Conservation (phyloP, 2,797 vertebrate genomes). For the Gymnothorax javanicus region DNA sequence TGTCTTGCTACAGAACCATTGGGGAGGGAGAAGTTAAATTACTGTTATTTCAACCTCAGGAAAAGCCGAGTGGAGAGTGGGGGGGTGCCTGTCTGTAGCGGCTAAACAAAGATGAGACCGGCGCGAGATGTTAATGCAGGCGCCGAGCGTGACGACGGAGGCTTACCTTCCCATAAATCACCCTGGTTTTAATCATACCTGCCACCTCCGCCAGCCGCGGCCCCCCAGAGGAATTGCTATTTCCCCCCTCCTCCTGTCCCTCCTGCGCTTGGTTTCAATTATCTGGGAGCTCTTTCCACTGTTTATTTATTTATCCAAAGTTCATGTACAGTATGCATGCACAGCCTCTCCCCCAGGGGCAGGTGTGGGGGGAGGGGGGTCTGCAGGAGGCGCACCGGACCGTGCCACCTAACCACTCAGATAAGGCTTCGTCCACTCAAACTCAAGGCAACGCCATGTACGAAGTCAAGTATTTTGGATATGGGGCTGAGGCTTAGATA, state of each 20-base stretch:
- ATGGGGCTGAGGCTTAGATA: conserved; percentile 58
- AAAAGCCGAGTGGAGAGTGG: conserved; percentile 34
- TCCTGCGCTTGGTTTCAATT: conserved; percentile 88
- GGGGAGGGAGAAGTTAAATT: conserved; percentile 58
- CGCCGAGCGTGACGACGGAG: conserved; percentile 73
- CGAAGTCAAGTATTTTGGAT: neutral
- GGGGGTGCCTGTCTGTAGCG: conserved; percentile 34
- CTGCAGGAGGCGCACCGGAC: conserved; percentile 67
- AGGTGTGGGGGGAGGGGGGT: conserved; percentile 62
- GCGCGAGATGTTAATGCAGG: conserved; percentile 59
- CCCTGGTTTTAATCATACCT: conserved; percentile 92
- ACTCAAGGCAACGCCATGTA: neutral
- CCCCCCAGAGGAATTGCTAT: conserved; percentile 76
- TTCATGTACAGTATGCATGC: conserved; percentile 86
- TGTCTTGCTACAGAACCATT: neutral
- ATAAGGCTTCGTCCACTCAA: conserved; percentile 58
- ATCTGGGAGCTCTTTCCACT: conserved; percentile 83
- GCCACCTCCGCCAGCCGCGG: conserved; percentile 70
- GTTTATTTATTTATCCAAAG: conserved; percentile 95
- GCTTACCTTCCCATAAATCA: conserved; percentile 93
- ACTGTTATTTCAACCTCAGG: conserved; percentile 77
- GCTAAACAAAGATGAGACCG: conserved; percentile 69
- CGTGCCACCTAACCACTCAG: conserved; percentile 80
- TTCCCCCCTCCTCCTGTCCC: conserved; percentile 43
- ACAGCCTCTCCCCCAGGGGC: conserved; percentile 82